Evolutionary conservation across 2,888 invertebrate genomes (phyloP), one percentile per base, ranked within the genome.

Genomic region (Matsumyia berberina): DNA sequence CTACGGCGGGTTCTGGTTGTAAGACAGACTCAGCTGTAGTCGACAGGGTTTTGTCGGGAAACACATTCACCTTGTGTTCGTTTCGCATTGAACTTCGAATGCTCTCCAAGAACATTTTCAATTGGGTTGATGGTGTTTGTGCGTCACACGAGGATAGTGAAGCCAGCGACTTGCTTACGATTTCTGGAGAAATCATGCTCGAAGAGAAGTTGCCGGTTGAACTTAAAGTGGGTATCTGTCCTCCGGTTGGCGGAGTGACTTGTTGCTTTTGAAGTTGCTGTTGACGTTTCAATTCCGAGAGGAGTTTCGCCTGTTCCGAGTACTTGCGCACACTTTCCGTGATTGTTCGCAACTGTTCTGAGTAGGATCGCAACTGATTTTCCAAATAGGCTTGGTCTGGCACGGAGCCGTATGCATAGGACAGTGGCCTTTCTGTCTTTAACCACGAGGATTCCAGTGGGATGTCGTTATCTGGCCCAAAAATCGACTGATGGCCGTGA

Each of bases 311-410:
- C 74, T 92, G 92, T 73, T 92, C 92, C 2, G 92, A 92, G 81
- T 92, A 92, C 77, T 92, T 92, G 3, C 92, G 88, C 24, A 92
- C 92, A 86, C 91, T 92, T 76, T 92, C 92, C 0, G 92, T 92
- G 12, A 92, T 92, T 39, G 91, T 91, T 15, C 91, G 88, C 29
- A 92, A 82, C 64, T 92, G 92, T 66, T 92, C 92, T 5, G 92
- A 92, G 53, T 92, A 92, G 11, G 92, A 91, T 44, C 91, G 87
- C 53, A 92, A 70, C 79, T 92, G 92, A 72, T 91, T 92, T 87
- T 92, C 92, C n/a, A 92, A 86, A 72, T 90, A 92, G 0, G 89
- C 89, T 85, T 92, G 92, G 82, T 92, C 92, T 0, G 92, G 92
- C 62, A 88, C 85, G 2, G 88, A 87, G 0, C 91, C 91, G 53